These are phyloP conservation scores for Zoanthus sansibaricus DNA, from an alignment of 92 coral and sea anemone species.

Conservation along the genomic window DNA sequence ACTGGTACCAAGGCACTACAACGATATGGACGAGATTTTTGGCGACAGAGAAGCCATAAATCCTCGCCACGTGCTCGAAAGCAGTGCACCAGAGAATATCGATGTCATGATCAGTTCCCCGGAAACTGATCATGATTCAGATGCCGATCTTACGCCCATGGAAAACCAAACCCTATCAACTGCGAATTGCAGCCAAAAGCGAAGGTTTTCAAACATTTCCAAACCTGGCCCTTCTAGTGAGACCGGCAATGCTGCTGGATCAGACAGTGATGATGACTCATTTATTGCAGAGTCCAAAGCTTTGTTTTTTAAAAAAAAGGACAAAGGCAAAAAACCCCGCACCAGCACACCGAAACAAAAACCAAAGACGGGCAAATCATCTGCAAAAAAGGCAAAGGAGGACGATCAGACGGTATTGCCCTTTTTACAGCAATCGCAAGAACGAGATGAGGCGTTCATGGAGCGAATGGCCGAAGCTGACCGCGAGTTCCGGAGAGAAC, in stretches of 20 bases:
- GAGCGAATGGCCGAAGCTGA: constrained; percentile 62
- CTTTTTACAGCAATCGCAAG: neutral
- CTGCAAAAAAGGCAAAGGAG: constrained; percentile 53
- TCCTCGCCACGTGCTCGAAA: constrained; percentile 57
- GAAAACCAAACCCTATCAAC: constrained; percentile 37
- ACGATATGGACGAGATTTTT: constrained; percentile 61
- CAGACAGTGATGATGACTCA: constrained; percentile 13
- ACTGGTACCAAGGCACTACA: constrained; percentile 45
- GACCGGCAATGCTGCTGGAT: constrained; percentile 15
- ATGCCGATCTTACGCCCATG: constrained; percentile 20
- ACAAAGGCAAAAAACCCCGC: constrained; percentile 41
- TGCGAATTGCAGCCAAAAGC: constrained; percentile 22
- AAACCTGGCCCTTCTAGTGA: constrained; percentile 48
- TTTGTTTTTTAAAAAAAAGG: neutral
- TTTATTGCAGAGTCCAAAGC: neutral
- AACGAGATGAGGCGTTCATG: constrained; percentile 42
- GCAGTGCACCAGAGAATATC: constrained; percentile 40
- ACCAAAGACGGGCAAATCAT: constrained; percentile 29
- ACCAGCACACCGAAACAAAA: constrained; percentile 48
- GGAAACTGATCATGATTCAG: constrained; percentile 6
- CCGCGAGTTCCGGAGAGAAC: neutral
- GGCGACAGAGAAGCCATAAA: constrained; percentile 61
- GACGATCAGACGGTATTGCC: constrained; percentile 41
- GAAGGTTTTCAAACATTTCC: no score
- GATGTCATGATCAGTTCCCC: neutral